Evolutionary conservation across 2,888 invertebrate genomes (phyloP), one percentile per base, ranked within the genome.

Genomic region (Schizaphis graminum): DNA sequence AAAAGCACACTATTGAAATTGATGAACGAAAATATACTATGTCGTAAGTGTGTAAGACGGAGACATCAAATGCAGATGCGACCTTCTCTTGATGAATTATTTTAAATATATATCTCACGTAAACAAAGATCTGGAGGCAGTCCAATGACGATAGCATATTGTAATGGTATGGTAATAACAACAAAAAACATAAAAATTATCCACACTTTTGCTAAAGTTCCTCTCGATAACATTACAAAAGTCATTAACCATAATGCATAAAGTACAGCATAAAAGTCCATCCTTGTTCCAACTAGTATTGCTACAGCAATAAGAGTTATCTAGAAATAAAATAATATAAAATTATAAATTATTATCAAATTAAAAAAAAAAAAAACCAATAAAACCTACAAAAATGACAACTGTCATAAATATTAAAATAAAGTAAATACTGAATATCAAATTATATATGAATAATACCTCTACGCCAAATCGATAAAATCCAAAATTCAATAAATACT

Each of bases 381-480:
- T 53, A 53, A 53, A 53, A 21, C 16, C 93, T 89, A 41, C 21
- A 24, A n/a, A 28, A 53, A 86, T 28, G 35, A n/a, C 21, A n/a
- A 67, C 0, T 57, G 26, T 53, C 8, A n/a, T 67, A n/a, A 11
- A 11, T 67, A 57, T 41, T 44, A 11, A 44, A 44, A 41, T 44
- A 28, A 61, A 61, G 1, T 44, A 61, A 61, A 53, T 61, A 26
- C 1, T 41, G 85, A 57, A 56, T 91, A 87, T 35, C 57, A 89
- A 49, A 28, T 47, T 21, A 84, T 49, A 41, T 35, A 57, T 24
- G 11, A 57, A 67, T 94, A 96, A 96, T 96, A 98, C 98, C 97
- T 99, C 99, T 28, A 99, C 97, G 13, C 99, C 99, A 96, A 99
- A 99, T 96, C 99, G 99, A 96, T 99, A 99, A 96, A 99, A 99